Evolutionary conservation across 2,888 invertebrate genomes (phyloP), one percentile per base, ranked within the genome.

Genomic region (Nymphalis polychloros): DNA sequence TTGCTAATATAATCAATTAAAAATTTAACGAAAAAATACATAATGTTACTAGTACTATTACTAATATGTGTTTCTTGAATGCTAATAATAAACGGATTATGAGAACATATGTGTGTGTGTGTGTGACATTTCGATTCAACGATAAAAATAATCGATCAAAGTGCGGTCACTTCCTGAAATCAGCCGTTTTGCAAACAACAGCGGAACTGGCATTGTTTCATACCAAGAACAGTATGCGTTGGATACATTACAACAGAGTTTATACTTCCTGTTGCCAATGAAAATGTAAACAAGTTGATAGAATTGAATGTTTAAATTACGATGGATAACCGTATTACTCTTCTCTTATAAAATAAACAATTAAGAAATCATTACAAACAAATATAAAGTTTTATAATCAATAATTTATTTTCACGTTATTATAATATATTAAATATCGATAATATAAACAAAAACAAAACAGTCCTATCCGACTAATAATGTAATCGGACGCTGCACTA

Each of bases 401-500:
- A 23, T 48, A 57, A 66, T 63, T n/a, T 41, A 57, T 5, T 41
- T n/a, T 19, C 6, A 41, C 6, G 2, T 41, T 41, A 10, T 19
- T 35, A 35, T 19, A 35, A 10, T 41, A 41, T 4, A 41, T 13
- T 8, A n/a, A 41, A 41, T 81, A 72, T 85, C 87, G 86, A 88
- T 81, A 84, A 77, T 76, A 75, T 69, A 77, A 73, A 76, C 70
- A 73, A 70, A 76, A 76, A 78, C 73, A 72, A 70, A 74, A 69
- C 74, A 73, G 68, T 68, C 73, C 75, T 72, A 73, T 78, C 78
- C 84, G 64, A 74, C 73, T 70, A 75, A 89, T 88, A 87, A 81
- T 81, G 89, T 89, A 90, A 92, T 92, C 89, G 91, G 90, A 91
- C 91, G 90, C 91, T 90, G 90, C 89, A 87, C 91, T 90, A 87